phyloP scores from a whole-genome alignment of 2,113 vertebrate genomes.

The Poicephalus meyeri region DNA sequence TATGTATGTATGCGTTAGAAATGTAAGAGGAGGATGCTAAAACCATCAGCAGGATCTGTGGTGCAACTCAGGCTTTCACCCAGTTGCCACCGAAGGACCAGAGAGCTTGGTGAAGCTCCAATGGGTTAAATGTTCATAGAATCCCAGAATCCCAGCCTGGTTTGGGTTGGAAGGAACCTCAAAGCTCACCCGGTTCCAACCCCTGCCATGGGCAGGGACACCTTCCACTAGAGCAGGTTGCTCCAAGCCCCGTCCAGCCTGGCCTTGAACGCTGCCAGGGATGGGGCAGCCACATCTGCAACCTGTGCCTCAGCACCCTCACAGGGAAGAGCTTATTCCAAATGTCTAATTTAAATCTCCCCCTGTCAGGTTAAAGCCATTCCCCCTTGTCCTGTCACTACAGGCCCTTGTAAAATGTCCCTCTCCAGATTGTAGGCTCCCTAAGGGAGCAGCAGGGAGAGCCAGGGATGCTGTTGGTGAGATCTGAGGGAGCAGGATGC shows the following conservation, averaged over 20 bases:
- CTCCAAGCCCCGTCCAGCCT: too few species aligned
- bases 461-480: neutral
- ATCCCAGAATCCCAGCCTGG: neutral
- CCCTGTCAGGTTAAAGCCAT: neutral
- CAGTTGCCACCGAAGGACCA: neutral
- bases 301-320: neutral
- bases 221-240: neutral
- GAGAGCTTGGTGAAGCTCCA: fast-evolving
- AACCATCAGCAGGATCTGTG: neutral
- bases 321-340: neutral
- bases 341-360: neutral
- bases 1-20: neutral
- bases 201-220: neutral
- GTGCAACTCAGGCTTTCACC: neutral
- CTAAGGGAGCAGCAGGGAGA: neutral
- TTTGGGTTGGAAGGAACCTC: neutral
- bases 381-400: neutral
- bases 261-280: neutral
- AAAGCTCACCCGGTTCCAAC: neutral
- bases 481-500: neutral
- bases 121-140: neutral
- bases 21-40: neutral
- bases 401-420: neutral
- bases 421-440: neutral
- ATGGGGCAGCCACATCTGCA: neutral